Percentiles rank a stretch among this genome's conserved stretches.
Evolutionary conservation across 2,113 vertebrate species (phyloP).

Genomic region (Scomber colias): DNA sequence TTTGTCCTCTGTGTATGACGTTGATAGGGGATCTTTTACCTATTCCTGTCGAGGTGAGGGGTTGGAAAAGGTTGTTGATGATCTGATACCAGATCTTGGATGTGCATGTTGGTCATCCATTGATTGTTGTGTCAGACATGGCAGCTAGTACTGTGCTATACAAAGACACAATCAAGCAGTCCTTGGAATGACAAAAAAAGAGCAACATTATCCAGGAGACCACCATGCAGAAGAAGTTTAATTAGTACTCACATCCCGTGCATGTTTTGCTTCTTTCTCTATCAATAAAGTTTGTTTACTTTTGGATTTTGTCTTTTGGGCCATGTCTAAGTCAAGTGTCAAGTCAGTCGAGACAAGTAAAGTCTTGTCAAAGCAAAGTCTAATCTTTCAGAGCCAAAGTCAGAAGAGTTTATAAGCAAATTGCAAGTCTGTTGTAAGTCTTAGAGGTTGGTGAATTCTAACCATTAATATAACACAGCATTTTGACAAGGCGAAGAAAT

Average conservation of each 20-base stretch:
- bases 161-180: constrained; percentile 50
- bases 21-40: background rate
- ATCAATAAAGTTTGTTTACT: too few relatives aligned
- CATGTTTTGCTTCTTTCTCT: background rate
- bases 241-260: background rate
- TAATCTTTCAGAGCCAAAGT: too few relatives aligned
- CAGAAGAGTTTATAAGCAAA: too few relatives aligned
- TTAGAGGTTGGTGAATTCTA: too few relatives aligned
- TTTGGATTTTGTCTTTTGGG: background rate
- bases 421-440: too few relatives aligned
- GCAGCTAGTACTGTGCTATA: constrained; percentile 31
- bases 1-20: background rate
- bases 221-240: too few relatives aligned
- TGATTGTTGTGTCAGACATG: constrained; percentile 39
- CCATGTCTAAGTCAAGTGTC: background rate
- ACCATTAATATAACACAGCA: too few relatives aligned
- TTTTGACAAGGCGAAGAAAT: too few relatives aligned
- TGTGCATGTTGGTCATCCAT: constrained; percentile 53
- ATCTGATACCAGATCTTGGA: constrained; percentile 38
- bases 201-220: too few relatives aligned
- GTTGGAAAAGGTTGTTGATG: constrained; percentile 9
- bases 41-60: background rate
- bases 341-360: background rate
- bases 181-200: constrained; percentile 8
- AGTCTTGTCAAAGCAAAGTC: background rate